Evolutionary conservation across 2,113 vertebrate genomes (phyloP).

Genomic region (Probosciger aterrimus): DNA sequence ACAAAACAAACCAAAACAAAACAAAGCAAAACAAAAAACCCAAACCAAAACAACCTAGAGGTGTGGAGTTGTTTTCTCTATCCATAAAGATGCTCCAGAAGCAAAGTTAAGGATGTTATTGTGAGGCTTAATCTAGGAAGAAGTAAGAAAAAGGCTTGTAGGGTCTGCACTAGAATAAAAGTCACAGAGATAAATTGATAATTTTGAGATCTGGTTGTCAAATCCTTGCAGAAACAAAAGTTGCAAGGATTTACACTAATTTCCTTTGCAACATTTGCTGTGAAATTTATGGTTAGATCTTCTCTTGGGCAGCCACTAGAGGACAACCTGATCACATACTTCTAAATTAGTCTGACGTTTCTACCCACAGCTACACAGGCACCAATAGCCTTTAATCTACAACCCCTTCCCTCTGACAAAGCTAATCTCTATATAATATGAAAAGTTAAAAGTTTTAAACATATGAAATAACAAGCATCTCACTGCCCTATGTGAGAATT

Average conservation of each 20-base stretch:
- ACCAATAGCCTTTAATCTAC: not conserved
- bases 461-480: not conserved
- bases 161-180: not conserved
- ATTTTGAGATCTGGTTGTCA: not conserved
- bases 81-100: not conserved
- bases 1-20: not conserved
- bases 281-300: conserved; percentile 34
- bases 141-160: not conserved
- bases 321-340: conserved; percentile 62
- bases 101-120: not conserved
- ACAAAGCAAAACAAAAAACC: not conserved
- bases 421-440: rapidly evolving
- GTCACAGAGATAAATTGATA: not conserved
- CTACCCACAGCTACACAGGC: not conserved
- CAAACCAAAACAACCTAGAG: not conserved
- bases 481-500: not conserved
- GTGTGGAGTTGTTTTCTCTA: not conserved
- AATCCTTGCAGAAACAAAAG: not conserved
- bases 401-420: not conserved
- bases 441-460: not conserved
- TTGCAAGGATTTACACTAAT: not conserved
- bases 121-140: not conserved
- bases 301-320: conserved; percentile 65
- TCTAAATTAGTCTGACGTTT: conserved; percentile 12
- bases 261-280: not conserved